These are phyloP conservation scores for Cyclargus thomasi DNA, from an alignment of 1,140 invertebrate species.

Conservation along the genomic window DNA sequence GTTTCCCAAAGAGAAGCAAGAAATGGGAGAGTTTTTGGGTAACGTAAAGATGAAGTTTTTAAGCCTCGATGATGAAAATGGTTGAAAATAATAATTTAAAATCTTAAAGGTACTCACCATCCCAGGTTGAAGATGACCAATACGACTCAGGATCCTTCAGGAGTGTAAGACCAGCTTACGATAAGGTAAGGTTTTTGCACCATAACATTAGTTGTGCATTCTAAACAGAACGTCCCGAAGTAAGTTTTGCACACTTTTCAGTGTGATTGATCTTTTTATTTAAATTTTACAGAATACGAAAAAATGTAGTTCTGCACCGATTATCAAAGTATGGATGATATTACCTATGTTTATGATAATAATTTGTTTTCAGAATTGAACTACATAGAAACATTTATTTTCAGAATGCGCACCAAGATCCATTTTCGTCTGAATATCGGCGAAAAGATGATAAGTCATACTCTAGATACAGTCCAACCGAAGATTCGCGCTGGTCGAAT, in stretches of 20 bases:
- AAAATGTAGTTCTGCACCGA: too few species aligned
- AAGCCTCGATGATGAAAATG: neutral
- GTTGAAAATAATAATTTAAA: neutral
- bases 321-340: too few species aligned
- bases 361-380: conserved; percentile 43
- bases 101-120: conserved; percentile 4
- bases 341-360: too few species aligned
- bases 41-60: too few species aligned
- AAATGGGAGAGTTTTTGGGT: neutral
- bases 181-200: neutral
- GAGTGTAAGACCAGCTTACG: conserved; percentile 1
- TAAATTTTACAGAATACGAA: too few species aligned
- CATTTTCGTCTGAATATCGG: conserved; percentile 59
- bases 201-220: too few species aligned
- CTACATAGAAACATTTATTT: conserved; percentile 59
- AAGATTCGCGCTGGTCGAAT: conserved; percentile 20
- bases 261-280: too few species aligned
- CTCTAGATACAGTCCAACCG: conserved; percentile 23
- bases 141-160: neutral
- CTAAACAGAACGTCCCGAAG: too few species aligned
- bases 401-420: conserved; percentile 60
- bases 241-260: too few species aligned
- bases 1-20: too few species aligned
- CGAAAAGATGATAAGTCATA: conserved; percentile 43
- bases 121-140: neutral